phyloP scores from a whole-genome alignment of 2,797 vertebrate genomes.

The Melanotaenia boesemani region DNA sequence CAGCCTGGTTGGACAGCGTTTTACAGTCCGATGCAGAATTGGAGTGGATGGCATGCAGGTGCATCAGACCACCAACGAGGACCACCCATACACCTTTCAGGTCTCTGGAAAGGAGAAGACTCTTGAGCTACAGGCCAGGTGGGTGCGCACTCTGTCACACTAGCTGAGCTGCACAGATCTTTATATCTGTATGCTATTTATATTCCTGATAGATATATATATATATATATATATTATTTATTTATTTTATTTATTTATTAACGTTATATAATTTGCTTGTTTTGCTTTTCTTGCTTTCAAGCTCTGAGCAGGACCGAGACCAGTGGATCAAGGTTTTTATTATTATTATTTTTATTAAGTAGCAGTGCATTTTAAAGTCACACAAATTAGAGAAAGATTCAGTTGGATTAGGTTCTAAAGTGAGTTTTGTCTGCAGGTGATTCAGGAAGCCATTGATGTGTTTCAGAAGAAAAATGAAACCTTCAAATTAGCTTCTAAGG shows the following conservation, averaged over 20 bases:
- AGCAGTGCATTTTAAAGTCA: not conserved
- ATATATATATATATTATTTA: no score
- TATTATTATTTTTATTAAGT: not conserved
- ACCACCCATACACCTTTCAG: constrained; percentile 88
- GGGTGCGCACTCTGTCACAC: not conserved
- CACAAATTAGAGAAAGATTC: fast-evolving
- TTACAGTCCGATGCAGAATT: constrained; percentile 87
- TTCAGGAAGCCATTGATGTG: constrained; percentile 88
- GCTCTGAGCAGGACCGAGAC: constrained; percentile 91
- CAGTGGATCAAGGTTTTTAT: constrained; percentile 94
- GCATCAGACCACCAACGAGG: constrained; percentile 81
- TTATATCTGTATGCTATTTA: no score
- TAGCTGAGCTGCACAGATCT: not conserved
- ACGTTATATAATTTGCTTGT: not conserved
- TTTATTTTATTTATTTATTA: not conserved
- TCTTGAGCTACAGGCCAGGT: constrained; percentile 90
- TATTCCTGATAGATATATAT: no score
- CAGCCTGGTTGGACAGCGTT: constrained; percentile 88
- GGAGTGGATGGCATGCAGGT: constrained; percentile 89
- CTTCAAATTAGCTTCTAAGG: constrained; percentile 90
- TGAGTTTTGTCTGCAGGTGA: constrained; percentile 76
- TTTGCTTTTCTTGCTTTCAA: constrained; percentile 62
- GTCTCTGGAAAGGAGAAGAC: constrained; percentile 90
- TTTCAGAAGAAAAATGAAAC: constrained; percentile 93
- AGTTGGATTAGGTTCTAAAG: constrained; percentile 8